Conservation (phyloP, 2,797 vertebrate species). For the Dendrocincla fuliginosa region DNA sequence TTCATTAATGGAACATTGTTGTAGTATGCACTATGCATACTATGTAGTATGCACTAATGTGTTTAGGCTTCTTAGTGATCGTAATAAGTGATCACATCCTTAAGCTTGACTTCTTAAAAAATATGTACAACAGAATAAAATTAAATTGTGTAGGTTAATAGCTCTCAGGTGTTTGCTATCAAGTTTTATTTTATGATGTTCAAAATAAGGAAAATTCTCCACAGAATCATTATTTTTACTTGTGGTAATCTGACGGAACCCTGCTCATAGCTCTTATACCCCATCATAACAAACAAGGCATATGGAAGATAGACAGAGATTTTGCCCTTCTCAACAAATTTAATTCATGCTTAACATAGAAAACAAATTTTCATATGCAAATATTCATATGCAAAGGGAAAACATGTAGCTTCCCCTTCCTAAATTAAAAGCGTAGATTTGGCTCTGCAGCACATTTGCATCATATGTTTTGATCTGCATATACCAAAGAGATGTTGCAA, state of each 20-base stretch:
- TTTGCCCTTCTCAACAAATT: rapidly evolving
- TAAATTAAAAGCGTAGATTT: not conserved
- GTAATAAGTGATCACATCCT: not conserved
- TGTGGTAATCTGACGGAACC: not conserved
- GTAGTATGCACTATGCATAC: too few relatives aligned
- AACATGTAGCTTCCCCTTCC: not conserved
- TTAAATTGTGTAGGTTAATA: not conserved
- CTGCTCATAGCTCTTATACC: not conserved
- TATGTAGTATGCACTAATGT: too few relatives aligned
- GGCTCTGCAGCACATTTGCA: rapidly evolving
- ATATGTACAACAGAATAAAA: not conserved
- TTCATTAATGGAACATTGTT: too few relatives aligned
- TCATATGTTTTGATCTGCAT: not conserved
- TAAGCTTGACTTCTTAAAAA: not conserved
- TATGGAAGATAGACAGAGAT: not conserved
- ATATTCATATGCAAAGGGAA: not conserved
- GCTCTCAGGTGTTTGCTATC: not conserved
- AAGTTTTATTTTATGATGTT: not conserved
- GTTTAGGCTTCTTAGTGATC: not conserved
- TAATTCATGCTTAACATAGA: not conserved
- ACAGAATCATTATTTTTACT: not conserved
- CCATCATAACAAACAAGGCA: not conserved
- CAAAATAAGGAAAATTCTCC: not conserved
- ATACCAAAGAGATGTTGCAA: not conserved
- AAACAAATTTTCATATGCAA: not conserved